phyloP scores from a whole-genome alignment of 2,888 invertebrate genomes.

The Drosophila vallismaia region DNA sequence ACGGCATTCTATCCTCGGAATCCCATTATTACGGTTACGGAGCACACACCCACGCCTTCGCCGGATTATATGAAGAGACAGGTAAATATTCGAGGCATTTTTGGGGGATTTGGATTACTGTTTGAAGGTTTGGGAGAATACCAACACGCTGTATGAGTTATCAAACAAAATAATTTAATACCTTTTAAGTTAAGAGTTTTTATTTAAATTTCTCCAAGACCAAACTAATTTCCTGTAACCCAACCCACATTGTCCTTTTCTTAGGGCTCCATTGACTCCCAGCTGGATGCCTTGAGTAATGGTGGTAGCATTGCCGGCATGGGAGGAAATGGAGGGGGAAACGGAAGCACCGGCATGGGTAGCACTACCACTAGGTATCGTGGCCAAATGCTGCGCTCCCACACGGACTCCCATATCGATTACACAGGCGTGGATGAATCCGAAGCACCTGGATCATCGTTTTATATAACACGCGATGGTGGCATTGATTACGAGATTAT shows the following conservation, averaged over 20 bases:
- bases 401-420: conserved; percentile 96
- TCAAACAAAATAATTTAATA: background rate
- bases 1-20: conserved; percentile 88
- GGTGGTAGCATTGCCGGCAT: conserved; percentile 72
- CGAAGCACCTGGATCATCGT: conserved; percentile 94
- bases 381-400: conserved; percentile 91
- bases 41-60: conserved; percentile 96
- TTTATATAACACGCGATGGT: conserved; percentile 97
- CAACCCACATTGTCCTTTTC: conserved; percentile 2
- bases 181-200: background rate
- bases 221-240: background rate
- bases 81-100: conserved; percentile 83
- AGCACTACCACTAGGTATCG: conserved; percentile 81
- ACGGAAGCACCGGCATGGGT: conserved; percentile 71
- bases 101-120: background rate
- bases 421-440: conserved; percentile 93
- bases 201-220: background rate
- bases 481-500: conserved; percentile 96
- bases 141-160: background rate
- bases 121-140: background rate
- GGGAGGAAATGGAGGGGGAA: conserved; percentile 72
- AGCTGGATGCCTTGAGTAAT: conserved; percentile 87
- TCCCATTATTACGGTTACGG: conserved; percentile 98
- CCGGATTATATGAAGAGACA: conserved; percentile 93
- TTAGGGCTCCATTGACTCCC: conserved; percentile 93